Percentiles rank a stretch among this genome's conserved stretches.
Conservation (phyloP, 1,140 invertebrate species). For the Anthonomus grandis region DNA sequence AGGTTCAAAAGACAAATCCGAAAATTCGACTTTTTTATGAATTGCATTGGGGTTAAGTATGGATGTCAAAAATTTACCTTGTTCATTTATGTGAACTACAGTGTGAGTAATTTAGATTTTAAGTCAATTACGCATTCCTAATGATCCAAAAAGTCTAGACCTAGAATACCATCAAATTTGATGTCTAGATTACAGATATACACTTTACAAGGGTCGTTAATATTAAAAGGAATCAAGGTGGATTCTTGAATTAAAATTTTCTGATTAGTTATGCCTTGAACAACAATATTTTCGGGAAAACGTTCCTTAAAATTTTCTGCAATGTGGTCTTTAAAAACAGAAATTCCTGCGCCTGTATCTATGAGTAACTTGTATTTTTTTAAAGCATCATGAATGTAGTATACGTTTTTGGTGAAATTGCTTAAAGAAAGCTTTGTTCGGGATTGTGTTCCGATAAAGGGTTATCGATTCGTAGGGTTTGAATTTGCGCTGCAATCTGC, state of each 20-base stretch:
- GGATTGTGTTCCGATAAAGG: neutral
- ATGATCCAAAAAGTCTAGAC: constrained; percentile 14
- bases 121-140: constrained; percentile 11
- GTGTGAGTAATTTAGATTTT: constrained; percentile 3
- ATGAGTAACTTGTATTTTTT: constrained; percentile 18
- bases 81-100: constrained; percentile 5
- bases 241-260: constrained; percentile 11
- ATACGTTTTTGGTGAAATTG: constrained; percentile 17
- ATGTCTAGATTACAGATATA: constrained; percentile 18
- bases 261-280: constrained; percentile 13
- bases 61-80: constrained; percentile 13
- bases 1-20: neutral
- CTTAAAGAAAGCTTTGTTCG: neutral
- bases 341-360: constrained; percentile 17
- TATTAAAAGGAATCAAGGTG: constrained; percentile 10
- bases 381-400: constrained; percentile 17
- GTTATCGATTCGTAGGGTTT: neutral
- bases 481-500: too few relatives aligned
- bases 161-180: constrained; percentile 19
- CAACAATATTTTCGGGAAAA: constrained; percentile 8
- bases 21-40: constrained; percentile 1
- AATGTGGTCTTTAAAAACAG: constrained; percentile 22
- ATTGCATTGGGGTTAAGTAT: constrained; percentile 7
- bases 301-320: constrained; percentile 9
- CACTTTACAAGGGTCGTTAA: constrained; percentile 13